Evolutionary conservation across 2,797 vertebrate species (phyloP), one percentile per base, ranked within the genome.

Genomic region (Sebastes minor): DNA sequence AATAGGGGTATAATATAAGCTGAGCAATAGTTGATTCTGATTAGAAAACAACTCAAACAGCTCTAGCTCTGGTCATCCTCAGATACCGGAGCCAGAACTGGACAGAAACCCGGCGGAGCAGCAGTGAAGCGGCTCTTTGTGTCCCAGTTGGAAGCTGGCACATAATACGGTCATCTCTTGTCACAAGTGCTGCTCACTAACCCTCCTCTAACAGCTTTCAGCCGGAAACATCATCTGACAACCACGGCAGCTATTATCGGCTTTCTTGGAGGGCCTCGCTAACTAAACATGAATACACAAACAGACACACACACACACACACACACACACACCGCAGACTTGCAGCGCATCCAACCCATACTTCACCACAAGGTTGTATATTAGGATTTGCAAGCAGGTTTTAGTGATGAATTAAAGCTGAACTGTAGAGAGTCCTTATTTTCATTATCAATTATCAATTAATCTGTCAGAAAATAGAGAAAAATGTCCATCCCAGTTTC

Each of bases 211-310:
- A 91, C 83, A 76, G 93, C 92, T 91, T 89, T 93, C 89, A 91
- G 83, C 86, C 90, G 89, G 89, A 94, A 94, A 94, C 92, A 88
- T 86, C 88, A 60, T 87, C 86, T 94, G 94, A 96, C 94, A 93
- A 81, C 90, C 94, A 79, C 87, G 67, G 89, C 82, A 49, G 80
- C 90, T 83, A 78, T 94, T 91, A 91, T 91, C 90, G 68, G 71
- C 85, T 85, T 77, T 86, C 88, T 90, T 86, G 78, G 71, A 88
- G 79, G 73, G 79, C 73, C 78, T 80, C 28, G 42, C 80, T 56
- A 38, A 28, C 82, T 53, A 69, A 83, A 90, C 86, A 74, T 32
- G 76, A 86, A 85, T 25, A 79, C 89, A 76, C 76, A 91, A 35
- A 74, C 68, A 82, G 35, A 80, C 64, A 70, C 67, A 66, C 67